Conservation (phyloP, 2,888 invertebrate genomes). For the Heliconius erato region DNA sequence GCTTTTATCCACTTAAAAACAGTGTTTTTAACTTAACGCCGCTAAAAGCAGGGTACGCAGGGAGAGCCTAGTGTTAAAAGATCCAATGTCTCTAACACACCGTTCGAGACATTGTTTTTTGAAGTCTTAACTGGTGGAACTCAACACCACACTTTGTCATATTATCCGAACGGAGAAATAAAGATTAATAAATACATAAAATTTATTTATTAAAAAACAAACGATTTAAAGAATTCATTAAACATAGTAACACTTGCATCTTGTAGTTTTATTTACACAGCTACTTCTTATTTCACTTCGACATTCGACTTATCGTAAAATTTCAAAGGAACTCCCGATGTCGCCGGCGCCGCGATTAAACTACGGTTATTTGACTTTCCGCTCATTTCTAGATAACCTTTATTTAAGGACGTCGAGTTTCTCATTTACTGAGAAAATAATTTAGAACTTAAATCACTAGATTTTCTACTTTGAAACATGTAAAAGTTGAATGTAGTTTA, state of each 20-base stretch:
- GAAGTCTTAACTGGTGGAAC: no score
- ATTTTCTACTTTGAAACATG: conserved; percentile 2
- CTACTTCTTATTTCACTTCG: conserved; percentile 31
- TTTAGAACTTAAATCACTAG: conserved; percentile 13
- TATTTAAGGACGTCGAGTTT: conserved; percentile 38
- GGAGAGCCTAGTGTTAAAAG: no score
- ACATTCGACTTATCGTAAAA: conserved; percentile 30
- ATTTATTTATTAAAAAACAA: neutral
- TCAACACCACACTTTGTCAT: no score
- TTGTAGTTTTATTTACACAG: conserved; percentile 13
- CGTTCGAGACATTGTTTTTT: no score
- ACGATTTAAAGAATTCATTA: neutral
- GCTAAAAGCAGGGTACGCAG: no score
- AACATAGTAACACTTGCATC: neutral
- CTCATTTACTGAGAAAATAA: conserved; percentile 28
- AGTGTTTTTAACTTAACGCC: no score
- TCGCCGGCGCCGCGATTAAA: conserved; percentile 39
- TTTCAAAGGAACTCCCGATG: conserved; percentile 36
- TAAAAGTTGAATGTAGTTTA: neutral
- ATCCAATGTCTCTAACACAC: no score
- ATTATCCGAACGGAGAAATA: no score
- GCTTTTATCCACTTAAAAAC: no score
- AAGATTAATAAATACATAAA: neutral
- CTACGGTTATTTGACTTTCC: conserved; percentile 38
- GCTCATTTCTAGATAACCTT: conserved; percentile 40